Percentiles rank a stretch among this genome's conserved stretches.
These are phyloP conservation scores for Neosalanx taihuensis DNA, from an alignment of 2,797 vertebrate species.

Conservation along the genomic window DNA sequence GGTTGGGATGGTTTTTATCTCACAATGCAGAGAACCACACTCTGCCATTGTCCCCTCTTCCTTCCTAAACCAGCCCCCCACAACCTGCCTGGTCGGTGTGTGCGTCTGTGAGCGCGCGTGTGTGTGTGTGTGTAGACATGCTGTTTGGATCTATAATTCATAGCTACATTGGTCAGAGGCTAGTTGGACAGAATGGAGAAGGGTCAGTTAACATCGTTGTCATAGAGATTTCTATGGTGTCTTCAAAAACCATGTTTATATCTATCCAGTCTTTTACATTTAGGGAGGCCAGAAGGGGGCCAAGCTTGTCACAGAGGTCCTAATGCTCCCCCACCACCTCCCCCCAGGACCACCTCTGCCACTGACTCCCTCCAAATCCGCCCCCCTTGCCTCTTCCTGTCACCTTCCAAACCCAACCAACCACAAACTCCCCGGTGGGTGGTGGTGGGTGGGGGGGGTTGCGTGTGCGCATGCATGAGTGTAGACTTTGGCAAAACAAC, in stretches of 20 bases:
- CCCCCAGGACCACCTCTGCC: slow-evolving; percentile 47
- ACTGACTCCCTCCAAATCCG: slow-evolving; percentile 7
- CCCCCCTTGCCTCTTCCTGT: slow-evolving; percentile 50
- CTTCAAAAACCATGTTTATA: too few species aligned
- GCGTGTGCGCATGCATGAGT: neutral
- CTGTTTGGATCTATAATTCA: too few species aligned
- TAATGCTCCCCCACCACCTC: too few species aligned
- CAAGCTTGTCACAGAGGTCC: too few species aligned
- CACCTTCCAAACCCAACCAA: slow-evolving; percentile 15
- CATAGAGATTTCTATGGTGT: too few species aligned
- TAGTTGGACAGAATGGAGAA: too few species aligned
- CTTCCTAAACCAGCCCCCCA: slow-evolving; percentile 39
- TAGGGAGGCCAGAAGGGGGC: too few species aligned
- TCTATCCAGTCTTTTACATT: too few species aligned
- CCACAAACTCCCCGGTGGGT: slow-evolving; percentile 27
- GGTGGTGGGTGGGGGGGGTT: too few species aligned
- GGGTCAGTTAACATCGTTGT: too few species aligned
- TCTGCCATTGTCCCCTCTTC: slow-evolving; percentile 47
- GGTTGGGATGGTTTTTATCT: slow-evolving; percentile 51
- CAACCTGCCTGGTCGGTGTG: slow-evolving; percentile 16
- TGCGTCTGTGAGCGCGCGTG: too few species aligned
- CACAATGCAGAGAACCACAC: slow-evolving; percentile 59
- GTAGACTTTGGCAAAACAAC: neutral
- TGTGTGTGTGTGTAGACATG: neutral
- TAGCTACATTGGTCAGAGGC: too few species aligned